Percentiles rank a stretch among this genome's conserved stretches.
These are phyloP conservation scores for Cenopis cana DNA, from an alignment of 2,888 invertebrate species.

Conservation along the genomic window DNA sequence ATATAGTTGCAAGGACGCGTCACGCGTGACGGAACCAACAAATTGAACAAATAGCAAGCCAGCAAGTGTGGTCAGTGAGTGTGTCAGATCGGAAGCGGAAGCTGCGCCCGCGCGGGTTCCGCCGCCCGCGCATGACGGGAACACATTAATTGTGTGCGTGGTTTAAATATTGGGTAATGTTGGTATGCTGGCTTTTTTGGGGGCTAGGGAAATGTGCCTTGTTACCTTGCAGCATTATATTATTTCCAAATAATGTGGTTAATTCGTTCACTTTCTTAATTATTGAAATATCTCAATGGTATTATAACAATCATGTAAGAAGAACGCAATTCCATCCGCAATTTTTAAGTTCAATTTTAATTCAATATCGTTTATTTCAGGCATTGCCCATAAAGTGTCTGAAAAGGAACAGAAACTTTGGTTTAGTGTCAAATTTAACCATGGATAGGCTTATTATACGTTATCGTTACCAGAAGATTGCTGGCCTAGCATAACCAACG, in stretches of 20 bases:
- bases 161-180: constrained; percentile 39
- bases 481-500: no score
- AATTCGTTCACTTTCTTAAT: background rate
- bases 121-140: constrained; percentile 47
- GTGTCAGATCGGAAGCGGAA: constrained; percentile 78
- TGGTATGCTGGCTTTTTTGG: constrained; percentile 1
- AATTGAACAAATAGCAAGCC: constrained; percentile 50
- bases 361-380: no score
- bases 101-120: constrained; percentile 68
- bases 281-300: background rate
- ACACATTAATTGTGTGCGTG: constrained; percentile 34
- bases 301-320: background rate
- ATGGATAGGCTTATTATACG: no score
- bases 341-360: no score
- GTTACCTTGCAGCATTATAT: background rate
- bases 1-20: constrained; percentile 38
- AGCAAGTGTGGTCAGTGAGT: constrained; percentile 55
- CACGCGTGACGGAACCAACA: constrained; percentile 42
- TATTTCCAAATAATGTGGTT: background rate
- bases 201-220: background rate
- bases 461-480: no score
- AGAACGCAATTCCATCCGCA: background rate
- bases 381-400: no score
- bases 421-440: no score
- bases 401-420: no score